Evolutionary conservation across 2,797 vertebrate genomes (phyloP), one percentile per base, ranked within the genome.

Genomic region (Spea hammondii): DNA sequence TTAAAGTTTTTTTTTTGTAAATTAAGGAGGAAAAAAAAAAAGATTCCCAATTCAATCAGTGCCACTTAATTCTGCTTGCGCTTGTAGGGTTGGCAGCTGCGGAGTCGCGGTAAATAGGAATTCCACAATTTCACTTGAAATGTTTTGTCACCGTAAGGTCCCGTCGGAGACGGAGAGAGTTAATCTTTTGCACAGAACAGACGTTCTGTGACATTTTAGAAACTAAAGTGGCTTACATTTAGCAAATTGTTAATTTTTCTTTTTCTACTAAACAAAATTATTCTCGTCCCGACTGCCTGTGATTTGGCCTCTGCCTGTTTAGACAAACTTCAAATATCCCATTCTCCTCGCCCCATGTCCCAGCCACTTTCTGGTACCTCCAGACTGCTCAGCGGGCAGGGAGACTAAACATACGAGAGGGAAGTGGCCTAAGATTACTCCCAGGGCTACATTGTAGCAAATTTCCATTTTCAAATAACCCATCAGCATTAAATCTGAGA

Each of bases 381-480:
- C 79, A 80, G 79, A 80, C 79, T 69, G 62, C 67, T 73, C 72
- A 57, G 59, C 55, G 8, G 6, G 4, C 8, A 66, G 46, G 14
- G 79, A 81, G 79, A 72, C 79, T 80, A 76, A 80, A 80, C 79
- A 80, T 46, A 69, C 11, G 17, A 45, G 72, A 65, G 78, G 65
- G 49, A 55, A 50, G 59, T 44, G 11, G 64, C 54, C 11, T 62
- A 12, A 57, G 70, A 53, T 67, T 66, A 64, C 79, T 77, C 62
- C 68, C 68, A 77, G 64, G n/a, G 8, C 17, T 77, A 76, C 46
- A 77, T 48, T 68, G 10, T 46, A 67, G 69, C 55, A 72, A 72
- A 81, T 81, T 76, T 72, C 74, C 79, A 81, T 81, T 77, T 77
- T 77, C 77, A 81, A 77, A 72, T 62, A 81, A 77, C 46, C 74